Conservation (phyloP, 2,888 invertebrate genomes). For the Bembecia ichneumoniformis region DNA sequence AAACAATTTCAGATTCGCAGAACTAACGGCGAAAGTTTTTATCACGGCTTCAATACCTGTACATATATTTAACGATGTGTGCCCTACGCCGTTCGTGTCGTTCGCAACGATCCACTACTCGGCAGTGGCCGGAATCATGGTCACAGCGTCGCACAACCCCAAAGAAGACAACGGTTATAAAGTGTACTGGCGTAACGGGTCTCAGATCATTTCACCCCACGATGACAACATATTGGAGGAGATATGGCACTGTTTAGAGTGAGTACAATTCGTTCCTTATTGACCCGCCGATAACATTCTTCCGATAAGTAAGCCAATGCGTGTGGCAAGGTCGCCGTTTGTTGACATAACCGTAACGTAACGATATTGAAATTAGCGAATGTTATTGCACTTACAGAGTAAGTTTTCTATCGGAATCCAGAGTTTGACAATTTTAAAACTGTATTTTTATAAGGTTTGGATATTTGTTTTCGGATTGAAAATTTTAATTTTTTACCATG, state of each 20-base stretch:
- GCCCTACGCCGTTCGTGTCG: slow-evolving; percentile 95
- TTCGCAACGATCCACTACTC: slow-evolving; percentile 82
- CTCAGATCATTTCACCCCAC: slow-evolving; percentile 94
- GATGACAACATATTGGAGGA: slow-evolving; percentile 87
- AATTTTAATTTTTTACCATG: too few relatives aligned
- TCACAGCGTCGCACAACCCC: slow-evolving; percentile 97
- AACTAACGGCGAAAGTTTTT: slow-evolving; percentile 89
- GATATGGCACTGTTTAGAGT: slow-evolving; percentile 82
- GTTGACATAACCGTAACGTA: too few relatives aligned
- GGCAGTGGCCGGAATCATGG: slow-evolving; percentile 90
- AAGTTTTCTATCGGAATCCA: too few relatives aligned
- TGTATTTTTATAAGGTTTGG: too few relatives aligned
- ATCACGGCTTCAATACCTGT: slow-evolving; percentile 82
- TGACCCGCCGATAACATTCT: neutral
- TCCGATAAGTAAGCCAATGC: neutral
- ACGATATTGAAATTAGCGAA: neutral
- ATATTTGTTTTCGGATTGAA: too few relatives aligned
- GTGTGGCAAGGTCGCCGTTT: too few relatives aligned
- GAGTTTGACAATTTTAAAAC: too few relatives aligned
- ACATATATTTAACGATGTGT: slow-evolving; percentile 82
- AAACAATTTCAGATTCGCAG: slow-evolving; percentile 80
- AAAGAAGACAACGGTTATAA: slow-evolving; percentile 98
- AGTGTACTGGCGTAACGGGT: slow-evolving; percentile 95
- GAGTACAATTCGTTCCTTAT: slow-evolving; percentile 21
- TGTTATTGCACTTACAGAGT: too few relatives aligned